Evolutionary conservation across 2,113 vertebrate species (phyloP).

Genomic region (Calypte anna): DNA sequence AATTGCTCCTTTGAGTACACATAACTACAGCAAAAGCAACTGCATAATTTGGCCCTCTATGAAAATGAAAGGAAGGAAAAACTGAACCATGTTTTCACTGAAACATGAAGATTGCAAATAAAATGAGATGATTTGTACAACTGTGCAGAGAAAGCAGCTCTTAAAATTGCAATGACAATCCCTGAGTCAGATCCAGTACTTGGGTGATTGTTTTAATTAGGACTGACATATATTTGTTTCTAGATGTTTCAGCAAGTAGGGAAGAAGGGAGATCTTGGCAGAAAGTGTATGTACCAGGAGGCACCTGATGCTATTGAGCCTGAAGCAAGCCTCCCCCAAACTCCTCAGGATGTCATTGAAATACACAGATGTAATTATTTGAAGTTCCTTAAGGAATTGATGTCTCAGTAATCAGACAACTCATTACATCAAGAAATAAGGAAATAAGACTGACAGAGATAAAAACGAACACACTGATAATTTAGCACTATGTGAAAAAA

Average conservation of each 20-base stretch:
- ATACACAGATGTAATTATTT: constrained; percentile 67
- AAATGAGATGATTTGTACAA: not conserved
- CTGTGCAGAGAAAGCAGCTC: constrained; percentile 26
- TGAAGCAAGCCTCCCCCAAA: constrained; percentile 53
- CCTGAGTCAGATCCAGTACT: constrained; percentile 4
- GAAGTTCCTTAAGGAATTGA: constrained; percentile 70
- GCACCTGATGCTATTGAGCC: constrained; percentile 66
- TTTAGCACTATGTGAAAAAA: constrained; percentile 68
- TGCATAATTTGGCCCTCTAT: not conserved
- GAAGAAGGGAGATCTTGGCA: constrained; percentile 49
- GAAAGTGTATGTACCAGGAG: constrained; percentile 32
- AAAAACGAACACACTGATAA: constrained; percentile 75
- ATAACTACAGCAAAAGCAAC: not conserved
- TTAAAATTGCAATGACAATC: constrained; percentile 15
- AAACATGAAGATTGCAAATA: constrained; percentile 20
- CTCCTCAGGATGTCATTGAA: constrained; percentile 61
- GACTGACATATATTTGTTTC: constrained; percentile 38
- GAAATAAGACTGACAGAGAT: constrained; percentile 74
- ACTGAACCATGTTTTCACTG: constrained; percentile 9
- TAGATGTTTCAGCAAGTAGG: constrained; percentile 28
- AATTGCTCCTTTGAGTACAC: not conserved
- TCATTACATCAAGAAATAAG: constrained; percentile 79
- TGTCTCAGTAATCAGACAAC: constrained; percentile 78
- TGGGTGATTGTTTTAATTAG: constrained; percentile 48
- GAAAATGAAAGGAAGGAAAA: constrained; percentile 45